A percentile compares a stretch with the other conserved stretches of the same genome.
Evolutionary conservation across 2,797 vertebrate genomes (phyloP).

Genomic region (Hoplostethus atlanticus): DNA sequence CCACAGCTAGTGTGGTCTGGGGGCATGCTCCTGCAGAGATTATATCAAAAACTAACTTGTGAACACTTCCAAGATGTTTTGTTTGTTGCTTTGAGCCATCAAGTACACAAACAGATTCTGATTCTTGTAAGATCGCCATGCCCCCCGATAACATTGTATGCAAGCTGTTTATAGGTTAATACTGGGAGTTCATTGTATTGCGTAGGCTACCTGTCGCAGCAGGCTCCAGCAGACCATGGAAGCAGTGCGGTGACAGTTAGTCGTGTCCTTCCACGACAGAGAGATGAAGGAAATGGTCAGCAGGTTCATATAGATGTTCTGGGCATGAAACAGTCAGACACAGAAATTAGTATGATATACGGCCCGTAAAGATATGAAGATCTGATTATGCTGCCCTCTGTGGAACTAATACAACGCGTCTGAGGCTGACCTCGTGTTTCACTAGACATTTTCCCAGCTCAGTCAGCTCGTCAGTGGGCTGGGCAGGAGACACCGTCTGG

Average conservation of each 20-base stretch:
- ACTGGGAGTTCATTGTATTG: not conserved
- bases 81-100: no score
- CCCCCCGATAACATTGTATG: no score
- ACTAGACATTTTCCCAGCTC: slow-evolving; percentile 94
- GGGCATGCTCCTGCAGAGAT: no score
- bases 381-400: not conserved
- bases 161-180: not conserved
- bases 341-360: not conserved
- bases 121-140: no score
- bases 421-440: slow-evolving; percentile 89
- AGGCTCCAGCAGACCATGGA: slow-evolving; percentile 95
- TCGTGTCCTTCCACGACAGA: slow-evolving; percentile 94
- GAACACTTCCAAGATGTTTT: no score
- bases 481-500: slow-evolving; percentile 71
- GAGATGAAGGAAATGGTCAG: slow-evolving; percentile 92
- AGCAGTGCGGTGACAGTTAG: slow-evolving; percentile 93
- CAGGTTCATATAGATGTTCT: slow-evolving; percentile 92
- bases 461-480: slow-evolving; percentile 88
- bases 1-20: no score
- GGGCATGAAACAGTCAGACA: slow-evolving; percentile 9
- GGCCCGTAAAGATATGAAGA: not conserved
- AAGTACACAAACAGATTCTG: no score
- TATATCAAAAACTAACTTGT: no score
- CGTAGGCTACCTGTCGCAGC: slow-evolving; percentile 89
- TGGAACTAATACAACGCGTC: not conserved